Conservation (phyloP, 2,113 vertebrate genomes). For the Athene cunicularia region DNA sequence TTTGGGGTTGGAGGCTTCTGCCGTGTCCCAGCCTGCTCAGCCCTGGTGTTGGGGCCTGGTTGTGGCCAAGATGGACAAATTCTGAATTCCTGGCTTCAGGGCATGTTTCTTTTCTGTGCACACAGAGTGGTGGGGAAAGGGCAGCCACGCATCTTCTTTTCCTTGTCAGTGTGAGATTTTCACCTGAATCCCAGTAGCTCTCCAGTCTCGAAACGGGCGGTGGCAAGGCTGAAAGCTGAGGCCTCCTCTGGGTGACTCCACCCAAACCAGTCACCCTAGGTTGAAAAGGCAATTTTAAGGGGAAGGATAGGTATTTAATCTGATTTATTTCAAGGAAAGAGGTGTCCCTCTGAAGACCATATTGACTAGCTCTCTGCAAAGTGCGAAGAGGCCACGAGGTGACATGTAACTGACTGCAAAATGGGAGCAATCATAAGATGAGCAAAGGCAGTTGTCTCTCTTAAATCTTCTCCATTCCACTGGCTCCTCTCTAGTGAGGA, state of each 20-base stretch:
- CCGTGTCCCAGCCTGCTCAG: not conserved
- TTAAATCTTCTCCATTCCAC: not conserved
- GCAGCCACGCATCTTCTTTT: not conserved
- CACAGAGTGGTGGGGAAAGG: not conserved
- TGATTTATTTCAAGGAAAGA: not conserved
- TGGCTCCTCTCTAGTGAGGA: not conserved
- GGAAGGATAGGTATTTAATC: not conserved
- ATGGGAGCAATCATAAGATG: not conserved
- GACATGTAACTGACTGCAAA: not conserved
- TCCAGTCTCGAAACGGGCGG: fast-evolving
- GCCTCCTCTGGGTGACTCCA: not conserved
- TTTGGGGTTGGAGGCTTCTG: not conserved
- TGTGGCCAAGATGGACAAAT: not conserved
- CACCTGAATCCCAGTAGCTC: not conserved
- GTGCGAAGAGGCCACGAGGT: not conserved
- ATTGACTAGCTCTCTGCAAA: not conserved
- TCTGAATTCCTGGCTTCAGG: not conserved
- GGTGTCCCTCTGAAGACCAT: not conserved
- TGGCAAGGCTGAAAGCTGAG: not conserved
- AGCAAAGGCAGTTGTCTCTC: not conserved
- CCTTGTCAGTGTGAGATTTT: not conserved
- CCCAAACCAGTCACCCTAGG: not conserved
- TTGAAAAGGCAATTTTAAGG: not conserved
- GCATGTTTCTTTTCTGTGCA: not conserved
- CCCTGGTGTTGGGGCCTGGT: no score